phyloP scores from a whole-genome alignment of 2,113 vertebrate genomes.

The Hippocampus zosterae region DNA sequence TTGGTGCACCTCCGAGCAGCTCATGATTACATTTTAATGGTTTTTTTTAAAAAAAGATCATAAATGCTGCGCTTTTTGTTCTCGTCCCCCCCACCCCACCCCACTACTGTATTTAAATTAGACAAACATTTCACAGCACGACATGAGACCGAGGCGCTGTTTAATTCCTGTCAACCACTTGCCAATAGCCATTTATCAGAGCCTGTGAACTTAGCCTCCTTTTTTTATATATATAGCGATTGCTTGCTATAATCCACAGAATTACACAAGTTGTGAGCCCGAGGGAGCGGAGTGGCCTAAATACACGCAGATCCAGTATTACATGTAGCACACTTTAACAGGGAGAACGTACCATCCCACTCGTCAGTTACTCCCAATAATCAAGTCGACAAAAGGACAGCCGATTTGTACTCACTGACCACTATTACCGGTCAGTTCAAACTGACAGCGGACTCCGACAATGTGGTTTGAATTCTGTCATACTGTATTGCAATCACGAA shows the following conservation, averaged over 20 bases:
- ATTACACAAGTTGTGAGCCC: conserved; percentile 60
- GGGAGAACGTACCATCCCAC: conserved; percentile 38
- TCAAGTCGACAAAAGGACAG: conserved; percentile 40
- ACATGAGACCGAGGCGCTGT: not conserved
- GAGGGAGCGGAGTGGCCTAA: conserved; percentile 67
- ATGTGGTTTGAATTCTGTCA: no score
- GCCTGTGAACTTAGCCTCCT: conserved; percentile 39
- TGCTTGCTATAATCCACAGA: conserved; percentile 45
- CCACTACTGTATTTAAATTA: not conserved
- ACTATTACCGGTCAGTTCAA: conserved; percentile 7
- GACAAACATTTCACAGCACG: not conserved
- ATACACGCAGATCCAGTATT: conserved; percentile 58
- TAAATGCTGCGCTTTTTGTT: no score
- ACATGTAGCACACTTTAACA: conserved; percentile 36
- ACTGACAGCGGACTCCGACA: not conserved
- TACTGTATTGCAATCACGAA: no score
- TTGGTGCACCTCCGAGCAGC: conserved; percentile 18
- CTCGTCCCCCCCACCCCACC: not conserved
- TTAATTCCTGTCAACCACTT: conserved; percentile 8
- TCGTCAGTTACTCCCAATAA: conserved; percentile 29
- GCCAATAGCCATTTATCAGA: conserved; percentile 30
- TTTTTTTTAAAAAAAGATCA: no score
- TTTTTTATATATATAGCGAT: conserved; percentile 39
- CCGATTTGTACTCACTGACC: conserved; percentile 6
- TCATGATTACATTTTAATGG: not conserved